These are phyloP conservation scores for Vicugna pacos DNA, from an alignment of 2,113 vertebrate genomes.

Conservation along the genomic window DNA sequence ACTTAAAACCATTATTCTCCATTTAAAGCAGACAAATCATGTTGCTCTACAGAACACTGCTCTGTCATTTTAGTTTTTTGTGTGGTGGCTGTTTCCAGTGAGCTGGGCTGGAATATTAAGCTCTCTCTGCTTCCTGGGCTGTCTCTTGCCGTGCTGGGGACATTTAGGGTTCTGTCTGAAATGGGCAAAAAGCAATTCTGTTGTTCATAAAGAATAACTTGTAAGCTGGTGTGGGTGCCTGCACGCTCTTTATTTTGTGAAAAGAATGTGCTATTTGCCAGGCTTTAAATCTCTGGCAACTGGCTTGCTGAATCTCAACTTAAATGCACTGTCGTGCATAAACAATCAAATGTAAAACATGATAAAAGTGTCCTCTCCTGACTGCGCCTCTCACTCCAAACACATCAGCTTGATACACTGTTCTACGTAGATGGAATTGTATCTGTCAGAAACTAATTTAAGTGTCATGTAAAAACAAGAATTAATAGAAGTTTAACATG, in stretches of 20 bases:
- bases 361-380: slow-evolving; percentile 75
- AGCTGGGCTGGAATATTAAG: slow-evolving; percentile 88
- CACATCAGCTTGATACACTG: neutral
- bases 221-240: slow-evolving; percentile 75
- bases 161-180: slow-evolving; percentile 86
- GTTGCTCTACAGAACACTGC: slow-evolving; percentile 85
- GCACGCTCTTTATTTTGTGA: slow-evolving; percentile 85
- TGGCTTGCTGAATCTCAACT: slow-evolving; percentile 78
- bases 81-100: slow-evolving; percentile 71
- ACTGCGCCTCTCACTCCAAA: slow-evolving; percentile 68
- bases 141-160: slow-evolving; percentile 86
- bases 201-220: slow-evolving; percentile 87
- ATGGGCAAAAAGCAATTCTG: slow-evolving; percentile 87
- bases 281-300: slow-evolving; percentile 83
- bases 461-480: slow-evolving; percentile 79
- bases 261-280: slow-evolving; percentile 79
- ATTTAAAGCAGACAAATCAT: slow-evolving; percentile 89
- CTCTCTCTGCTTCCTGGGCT: slow-evolving; percentile 79
- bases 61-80: slow-evolving; percentile 85
- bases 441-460: slow-evolving; percentile 78
- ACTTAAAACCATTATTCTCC: slow-evolving; percentile 90
- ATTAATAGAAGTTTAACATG: slow-evolving; percentile 74
- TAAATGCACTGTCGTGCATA: slow-evolving; percentile 65
- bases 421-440: slow-evolving; percentile 12
- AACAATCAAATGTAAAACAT: slow-evolving; percentile 83